Base-by-base conservation (phyloP, 2,888 invertebrate species). In the Tridacna crocea region DNA sequence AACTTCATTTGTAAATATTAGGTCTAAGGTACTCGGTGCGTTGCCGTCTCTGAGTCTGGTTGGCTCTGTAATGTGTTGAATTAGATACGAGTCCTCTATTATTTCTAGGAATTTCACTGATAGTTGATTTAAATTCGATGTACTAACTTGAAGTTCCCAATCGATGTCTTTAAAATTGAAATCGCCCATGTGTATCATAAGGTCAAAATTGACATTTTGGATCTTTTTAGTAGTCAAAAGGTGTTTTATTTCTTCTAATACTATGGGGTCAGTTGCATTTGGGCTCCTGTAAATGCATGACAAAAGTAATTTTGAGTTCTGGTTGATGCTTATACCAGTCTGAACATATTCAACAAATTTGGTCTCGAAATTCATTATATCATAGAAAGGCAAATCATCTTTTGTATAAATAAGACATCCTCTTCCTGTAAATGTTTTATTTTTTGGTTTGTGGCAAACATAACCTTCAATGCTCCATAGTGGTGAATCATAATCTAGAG, bases 231-330 rank as follows among this genome's bases (percentile, higher is more conserved):
- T 46, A 66, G 13, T 36, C n/a, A 66, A 46, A 27, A 46, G 15
- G 13, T 19, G 13, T 27, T 66, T 46, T 17, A 66, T n/a, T 46
- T 66, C 66, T 36, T 66, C 66, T 19, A 66, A 27, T 19, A 66
- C 27, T 66, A 15, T 66, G n/a, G 15, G 15, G 27, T 66, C 66
- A n/a, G 36, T 66, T 36, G 66, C 66, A 46, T 66, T 66, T 46
- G 66, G 66, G 27, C 66, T 66, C n/a, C 66, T 36, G 47, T 66
- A 66, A 10, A 46, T 66, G n/a, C 66, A 66, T 26, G 66, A 66
- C 46, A 66, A 27, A 27, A 63, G 24, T 63, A 63, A 26, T 26
- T 63, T 63, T 19, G 63, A 27, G 24, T 24, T 17, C 27, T 63
- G 24, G 24, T 63, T 63, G 24, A 63, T 24, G 27, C 3, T 26